phyloP scores from a whole-genome alignment of 2,113 vertebrate species.

The Scortum barcoo region DNA sequence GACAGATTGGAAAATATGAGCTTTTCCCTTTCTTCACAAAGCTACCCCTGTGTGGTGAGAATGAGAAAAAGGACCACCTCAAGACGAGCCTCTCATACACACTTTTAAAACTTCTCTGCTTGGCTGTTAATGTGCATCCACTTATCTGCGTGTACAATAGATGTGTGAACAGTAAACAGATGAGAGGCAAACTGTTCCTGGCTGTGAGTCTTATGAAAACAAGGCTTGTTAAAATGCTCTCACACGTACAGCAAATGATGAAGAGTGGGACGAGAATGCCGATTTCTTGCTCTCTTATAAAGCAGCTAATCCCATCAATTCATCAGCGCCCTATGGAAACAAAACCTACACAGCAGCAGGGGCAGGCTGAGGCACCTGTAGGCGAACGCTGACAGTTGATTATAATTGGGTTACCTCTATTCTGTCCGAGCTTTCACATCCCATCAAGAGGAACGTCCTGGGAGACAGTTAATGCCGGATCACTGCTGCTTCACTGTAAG shows the following conservation, averaged over 20 bases:
- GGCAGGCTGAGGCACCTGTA: conserved; percentile 31
- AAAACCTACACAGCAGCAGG: conserved; percentile 19
- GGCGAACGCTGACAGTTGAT: conserved; percentile 62
- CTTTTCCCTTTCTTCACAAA: not conserved
- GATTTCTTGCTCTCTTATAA: not conserved
- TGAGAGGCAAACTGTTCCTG: not conserved
- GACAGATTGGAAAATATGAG: not conserved
- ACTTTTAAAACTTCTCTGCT: not conserved
- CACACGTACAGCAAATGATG: not conserved
- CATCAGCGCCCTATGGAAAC: conserved; percentile 37
- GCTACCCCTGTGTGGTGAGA: not conserved
- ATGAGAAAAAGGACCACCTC: not conserved
- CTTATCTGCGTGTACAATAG: not conserved
- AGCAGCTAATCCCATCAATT: conserved; percentile 36
- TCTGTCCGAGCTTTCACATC: conserved; percentile 65
- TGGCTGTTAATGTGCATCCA: not conserved
- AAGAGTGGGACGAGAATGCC: not conserved
- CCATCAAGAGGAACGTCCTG: conserved; percentile 49
- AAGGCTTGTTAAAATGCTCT: not conserved
- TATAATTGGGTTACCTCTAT: conserved; percentile 64
- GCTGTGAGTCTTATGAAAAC: not conserved
- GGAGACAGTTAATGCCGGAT: conserved; percentile 41
- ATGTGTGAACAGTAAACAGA: not conserved
- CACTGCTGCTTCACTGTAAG: conserved; percentile 40
- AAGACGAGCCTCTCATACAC: not conserved